phyloP scores from a whole-genome alignment of 2,113 vertebrate genomes.

The Panthera leo region DNA sequence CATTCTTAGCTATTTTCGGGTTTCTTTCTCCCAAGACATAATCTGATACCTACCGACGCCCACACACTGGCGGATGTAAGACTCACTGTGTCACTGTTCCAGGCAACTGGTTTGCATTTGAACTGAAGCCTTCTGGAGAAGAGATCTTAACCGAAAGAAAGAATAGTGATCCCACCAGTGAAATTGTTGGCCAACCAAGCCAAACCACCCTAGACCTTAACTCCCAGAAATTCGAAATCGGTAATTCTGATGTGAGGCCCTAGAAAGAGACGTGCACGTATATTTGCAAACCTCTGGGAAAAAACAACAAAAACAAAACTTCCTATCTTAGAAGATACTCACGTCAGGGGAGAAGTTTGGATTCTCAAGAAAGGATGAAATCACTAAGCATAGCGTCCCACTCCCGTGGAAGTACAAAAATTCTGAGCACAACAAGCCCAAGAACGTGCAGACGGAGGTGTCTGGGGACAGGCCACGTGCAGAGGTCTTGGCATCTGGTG shows the following conservation, averaged over 20 bases:
- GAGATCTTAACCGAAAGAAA: not conserved
- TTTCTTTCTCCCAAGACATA: not conserved
- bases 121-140: not conserved
- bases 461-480: not conserved
- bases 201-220: not conserved
- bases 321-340: not conserved
- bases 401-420: not conserved
- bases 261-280: not conserved
- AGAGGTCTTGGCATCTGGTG: not conserved
- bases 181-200: not conserved
- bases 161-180: not conserved
- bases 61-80: not conserved
- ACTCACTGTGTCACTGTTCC: not conserved
- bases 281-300: not conserved
- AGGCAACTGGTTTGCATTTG: not conserved
- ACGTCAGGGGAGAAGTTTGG: not conserved
- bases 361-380: not conserved
- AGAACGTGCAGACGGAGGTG: not conserved
- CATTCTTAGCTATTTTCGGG: not conserved
- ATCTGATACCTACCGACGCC: not conserved
- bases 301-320: not conserved
- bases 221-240: not conserved
- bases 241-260: not conserved
- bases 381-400: not conserved
- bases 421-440: not conserved